A percentile compares a stretch with the other conserved stretches of the same genome.
phyloP scores from a whole-genome alignment of 2,888 invertebrate species.

The Pandemis heparana region DNA sequence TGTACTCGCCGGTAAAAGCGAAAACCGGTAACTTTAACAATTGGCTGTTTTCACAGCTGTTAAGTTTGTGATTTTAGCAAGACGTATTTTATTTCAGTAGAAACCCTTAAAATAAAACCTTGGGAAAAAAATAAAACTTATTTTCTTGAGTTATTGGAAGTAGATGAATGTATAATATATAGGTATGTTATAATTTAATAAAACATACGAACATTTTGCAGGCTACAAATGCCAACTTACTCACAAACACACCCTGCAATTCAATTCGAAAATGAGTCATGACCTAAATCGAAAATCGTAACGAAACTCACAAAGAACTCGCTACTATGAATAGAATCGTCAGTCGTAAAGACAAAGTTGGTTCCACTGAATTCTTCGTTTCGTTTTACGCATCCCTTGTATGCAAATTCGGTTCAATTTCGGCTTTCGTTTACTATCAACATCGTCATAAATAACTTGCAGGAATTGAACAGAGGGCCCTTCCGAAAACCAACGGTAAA shows the following conservation, averaged over 20 bases:
- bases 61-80: conserved; percentile 42
- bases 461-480: conserved; percentile 52
- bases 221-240: neutral
- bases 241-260: conserved; percentile 49
- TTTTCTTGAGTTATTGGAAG: neutral
- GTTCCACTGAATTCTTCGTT: conserved; percentile 41
- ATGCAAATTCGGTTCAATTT: conserved; percentile 73
- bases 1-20: conserved; percentile 54
- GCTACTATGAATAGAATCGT: conserved; percentile 54
- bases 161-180: too few species aligned
- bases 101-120: neutral
- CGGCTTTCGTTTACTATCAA: conserved; percentile 62
- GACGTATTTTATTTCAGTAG: conserved; percentile 2
- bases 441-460: conserved; percentile 62
- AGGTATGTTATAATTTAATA: too few species aligned
- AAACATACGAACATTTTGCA: neutral
- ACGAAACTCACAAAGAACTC: conserved; percentile 51
- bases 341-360: conserved; percentile 50
- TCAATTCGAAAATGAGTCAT: conserved; percentile 57
- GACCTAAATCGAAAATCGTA: conserved; percentile 48
- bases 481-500: conserved; percentile 50
- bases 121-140: neutral
- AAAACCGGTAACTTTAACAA: conserved; percentile 51
- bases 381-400: conserved; percentile 64
- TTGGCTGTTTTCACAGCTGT: conserved; percentile 49